Evolutionary conservation across 1,140 invertebrate genomes (phyloP).

Genomic region (Zaprionus lachaisei): DNA sequence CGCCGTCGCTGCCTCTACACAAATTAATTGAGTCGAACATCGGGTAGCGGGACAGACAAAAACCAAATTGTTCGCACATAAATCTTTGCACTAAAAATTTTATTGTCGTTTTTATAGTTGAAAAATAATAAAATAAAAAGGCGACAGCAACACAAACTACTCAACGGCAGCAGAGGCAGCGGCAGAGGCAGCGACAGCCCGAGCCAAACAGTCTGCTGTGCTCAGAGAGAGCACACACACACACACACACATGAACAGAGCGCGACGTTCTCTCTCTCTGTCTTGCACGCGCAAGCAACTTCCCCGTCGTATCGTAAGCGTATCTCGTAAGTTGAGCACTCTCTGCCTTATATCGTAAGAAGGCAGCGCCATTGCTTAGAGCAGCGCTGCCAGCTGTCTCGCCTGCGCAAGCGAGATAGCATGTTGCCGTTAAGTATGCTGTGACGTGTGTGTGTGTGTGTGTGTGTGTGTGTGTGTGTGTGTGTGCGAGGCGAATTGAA

Average conservation of each 20-base stretch:
- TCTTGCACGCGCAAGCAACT: conserved; percentile 23
- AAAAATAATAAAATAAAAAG: conserved; percentile 61
- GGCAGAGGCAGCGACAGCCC: conserved; percentile 34
- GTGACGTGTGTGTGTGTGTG: neutral
- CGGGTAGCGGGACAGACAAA: conserved; percentile 28
- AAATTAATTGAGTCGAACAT: conserved; percentile 60
- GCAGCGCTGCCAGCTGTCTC: conserved; percentile 40
- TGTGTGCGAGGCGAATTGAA: conserved; percentile 56
- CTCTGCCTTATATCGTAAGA: conserved; percentile 78
- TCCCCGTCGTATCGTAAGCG: conserved; percentile 61
- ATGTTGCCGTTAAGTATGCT: conserved; percentile 23
- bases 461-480: conserved; percentile 4
- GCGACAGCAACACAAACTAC: conserved; percentile 41
- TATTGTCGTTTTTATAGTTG: conserved; percentile 83
- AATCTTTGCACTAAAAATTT: conserved; percentile 83
- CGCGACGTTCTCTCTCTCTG: neutral
- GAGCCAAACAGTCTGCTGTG: conserved; percentile 69
- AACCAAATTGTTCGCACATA: conserved; percentile 80
- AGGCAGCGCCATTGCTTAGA: conserved; percentile 73
- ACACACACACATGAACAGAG: neutral
- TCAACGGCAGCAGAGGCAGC: conserved; percentile 8
- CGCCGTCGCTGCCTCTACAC: neutral
- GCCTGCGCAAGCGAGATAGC: conserved; percentile 51
- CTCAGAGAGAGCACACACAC: conserved; percentile 26
- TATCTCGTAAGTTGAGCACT: conserved; percentile 70